Conservation (phyloP, 2,113 vertebrate genomes). For the Anas platyrhynchos region DNA sequence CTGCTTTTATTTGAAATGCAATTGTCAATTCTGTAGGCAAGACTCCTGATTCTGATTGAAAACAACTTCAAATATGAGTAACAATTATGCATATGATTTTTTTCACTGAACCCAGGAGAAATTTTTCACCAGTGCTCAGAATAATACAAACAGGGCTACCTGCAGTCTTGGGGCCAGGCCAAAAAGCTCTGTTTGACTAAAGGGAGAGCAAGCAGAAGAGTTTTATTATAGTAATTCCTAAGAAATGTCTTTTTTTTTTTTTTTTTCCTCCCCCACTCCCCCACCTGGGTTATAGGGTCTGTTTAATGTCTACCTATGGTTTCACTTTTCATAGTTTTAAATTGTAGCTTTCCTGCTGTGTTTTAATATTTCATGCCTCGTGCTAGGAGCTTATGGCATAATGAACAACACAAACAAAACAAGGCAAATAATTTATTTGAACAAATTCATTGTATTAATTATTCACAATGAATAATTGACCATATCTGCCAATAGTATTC, state of each 20-base stretch:
- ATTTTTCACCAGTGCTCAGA: neutral
- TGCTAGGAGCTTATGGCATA: neutral
- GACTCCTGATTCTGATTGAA: neutral
- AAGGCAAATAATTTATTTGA: slow-evolving; percentile 27
- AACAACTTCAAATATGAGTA: neutral
- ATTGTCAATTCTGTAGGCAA: neutral
- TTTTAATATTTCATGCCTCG: slow-evolving; percentile 3
- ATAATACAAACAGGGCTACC: neutral
- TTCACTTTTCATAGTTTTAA: neutral
- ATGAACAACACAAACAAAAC: neutral
- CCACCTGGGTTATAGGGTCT: neutral
- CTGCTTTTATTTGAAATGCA: neutral
- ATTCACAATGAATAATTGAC: neutral
- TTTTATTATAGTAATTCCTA: neutral
- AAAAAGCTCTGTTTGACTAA: neutral
- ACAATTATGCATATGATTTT: neutral
- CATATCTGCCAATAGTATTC: neutral
- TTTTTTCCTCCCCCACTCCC: neutral
- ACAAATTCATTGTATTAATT: slow-evolving; percentile 2
- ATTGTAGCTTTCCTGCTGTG: neutral
- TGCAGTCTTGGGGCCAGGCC: neutral
- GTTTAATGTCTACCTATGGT: neutral
- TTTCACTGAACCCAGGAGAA: neutral
- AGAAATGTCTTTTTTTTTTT: neutral
- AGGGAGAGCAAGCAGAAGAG: neutral